Evolutionary conservation across 2,113 vertebrate genomes (phyloP).

Genomic region (Microcebus griseorufus): DNA sequence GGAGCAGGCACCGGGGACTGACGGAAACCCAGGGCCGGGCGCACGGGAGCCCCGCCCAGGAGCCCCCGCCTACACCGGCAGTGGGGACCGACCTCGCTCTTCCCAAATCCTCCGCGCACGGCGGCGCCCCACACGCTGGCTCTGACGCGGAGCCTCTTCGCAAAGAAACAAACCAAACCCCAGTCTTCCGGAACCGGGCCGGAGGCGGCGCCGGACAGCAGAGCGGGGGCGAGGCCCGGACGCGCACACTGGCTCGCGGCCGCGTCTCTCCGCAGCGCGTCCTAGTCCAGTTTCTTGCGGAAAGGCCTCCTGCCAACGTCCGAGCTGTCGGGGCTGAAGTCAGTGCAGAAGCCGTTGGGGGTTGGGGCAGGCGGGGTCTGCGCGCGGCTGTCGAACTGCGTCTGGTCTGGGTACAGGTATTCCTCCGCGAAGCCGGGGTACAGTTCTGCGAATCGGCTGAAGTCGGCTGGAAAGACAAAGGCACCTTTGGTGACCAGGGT

Average conservation of each 20-base stretch:
- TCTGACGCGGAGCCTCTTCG: constrained; percentile 74
- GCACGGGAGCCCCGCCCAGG: background rate
- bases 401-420: constrained; percentile 89
- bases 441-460: constrained; percentile 89
- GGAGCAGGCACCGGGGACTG: constrained; percentile 31
- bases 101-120: too few species aligned
- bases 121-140: constrained; percentile 84
- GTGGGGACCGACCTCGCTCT: background rate
- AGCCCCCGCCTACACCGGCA: background rate
- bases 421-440: constrained; percentile 93
- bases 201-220: constrained; percentile 62
- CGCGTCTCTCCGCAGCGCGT: constrained; percentile 76
- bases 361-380: constrained; percentile 80
- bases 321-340: constrained; percentile 91
- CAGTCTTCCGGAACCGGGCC: constrained; percentile 52
- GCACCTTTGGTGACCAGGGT: accelerated
- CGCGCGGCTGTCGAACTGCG: constrained; percentile 79
- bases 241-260: constrained; percentile 67
- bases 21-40: constrained; percentile 28
- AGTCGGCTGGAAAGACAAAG: constrained; percentile 88
- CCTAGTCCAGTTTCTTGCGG: constrained; percentile 90
- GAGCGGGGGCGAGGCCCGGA: constrained; percentile 20
- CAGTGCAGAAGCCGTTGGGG: constrained; percentile 95
- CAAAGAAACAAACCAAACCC: background rate
- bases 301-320: constrained; percentile 75